Percentiles rank a stretch among this genome's conserved stretches.
phyloP scores from a whole-genome alignment of 92 coral and sea anemone species.

The Umimayanthus chanpuru region DNA sequence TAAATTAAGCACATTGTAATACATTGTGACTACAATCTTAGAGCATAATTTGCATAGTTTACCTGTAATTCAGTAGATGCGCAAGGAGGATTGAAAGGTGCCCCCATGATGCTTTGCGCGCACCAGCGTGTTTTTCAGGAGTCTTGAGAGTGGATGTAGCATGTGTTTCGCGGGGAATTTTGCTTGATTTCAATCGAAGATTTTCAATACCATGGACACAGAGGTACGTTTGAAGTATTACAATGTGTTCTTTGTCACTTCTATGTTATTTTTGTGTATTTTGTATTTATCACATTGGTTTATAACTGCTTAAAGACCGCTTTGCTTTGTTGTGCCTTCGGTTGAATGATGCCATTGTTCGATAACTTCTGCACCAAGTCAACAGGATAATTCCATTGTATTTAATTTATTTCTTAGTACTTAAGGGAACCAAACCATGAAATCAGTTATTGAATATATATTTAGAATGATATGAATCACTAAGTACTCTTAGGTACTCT shows the following conservation, averaged over 20 bases:
- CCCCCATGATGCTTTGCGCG: no score
- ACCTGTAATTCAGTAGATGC: no score
- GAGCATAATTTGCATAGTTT: no score
- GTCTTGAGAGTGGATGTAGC: no score
- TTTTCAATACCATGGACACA: background rate
- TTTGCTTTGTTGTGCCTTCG: background rate
- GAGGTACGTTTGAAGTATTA: background rate
- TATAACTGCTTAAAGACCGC: background rate
- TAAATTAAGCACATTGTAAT: no score
- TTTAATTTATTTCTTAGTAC: background rate
- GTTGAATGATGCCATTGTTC: slow-evolving; percentile 12
- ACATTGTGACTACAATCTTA: no score
- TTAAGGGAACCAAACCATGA: background rate
- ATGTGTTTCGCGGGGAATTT: no score
- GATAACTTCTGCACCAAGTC: background rate
- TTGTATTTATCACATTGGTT: background rate
- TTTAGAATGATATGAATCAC: background rate
- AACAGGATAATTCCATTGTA: background rate
- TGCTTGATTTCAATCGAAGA: no score
- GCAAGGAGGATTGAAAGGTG: no score
- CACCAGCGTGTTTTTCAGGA: no score
- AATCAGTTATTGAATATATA: background rate
- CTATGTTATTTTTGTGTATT: background rate
- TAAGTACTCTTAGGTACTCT: background rate
- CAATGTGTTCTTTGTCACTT: background rate